Evolutionary conservation across 2,888 invertebrate genomes (phyloP), one percentile per base, ranked within the genome.

Genomic region (Protophormia terraenovae): DNA sequence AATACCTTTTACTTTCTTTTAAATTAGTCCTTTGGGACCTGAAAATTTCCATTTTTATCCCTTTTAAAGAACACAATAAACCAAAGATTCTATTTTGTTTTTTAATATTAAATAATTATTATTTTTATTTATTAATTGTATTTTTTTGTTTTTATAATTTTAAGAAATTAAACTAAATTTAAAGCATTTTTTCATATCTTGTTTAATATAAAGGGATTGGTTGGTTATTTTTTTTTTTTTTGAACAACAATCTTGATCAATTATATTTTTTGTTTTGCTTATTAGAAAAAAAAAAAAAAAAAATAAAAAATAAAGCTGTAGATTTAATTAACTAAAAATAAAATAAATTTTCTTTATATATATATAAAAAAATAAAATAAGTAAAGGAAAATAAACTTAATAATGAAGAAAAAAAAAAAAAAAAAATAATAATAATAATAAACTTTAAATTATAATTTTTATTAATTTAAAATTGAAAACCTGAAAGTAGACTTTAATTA

Each of bases 61-160:
- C 10, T 12, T n/a, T n/a, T n/a, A n/a, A 27, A 24, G 38, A 66
- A 12, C 4, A 64, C 19, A 75, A 38, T 38, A 47, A 47, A 53
- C 35, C 14, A 50, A n/a, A 64, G 12, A 66, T 58, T 8, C 29
- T 27, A 6, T 55, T 55, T 1, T 29, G 27, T 22, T 24, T 73
- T 73, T 76, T 76, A 24, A 62, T 69, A 67, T 80, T 60, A 73
- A 81, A 75, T 76, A 69, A 81, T 81, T 62, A 60, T 67, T 73
- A 55, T 55, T 71, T 82, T 71, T 75, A 62, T 82, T 75, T 81
- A 75, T 75, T 67, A 27, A 81, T 75, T 55, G 12, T 50, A 50
- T 50, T 16, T 41, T 41, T 67, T 66, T 77, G 29, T 66, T 47
- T 27, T 45, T 32, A 35, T 60, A 60, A 32, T 60, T 69, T 69